These are phyloP conservation scores for Falcaria lacertinaria DNA, from an alignment of 2,888 invertebrate species.

Conservation along the genomic window DNA sequence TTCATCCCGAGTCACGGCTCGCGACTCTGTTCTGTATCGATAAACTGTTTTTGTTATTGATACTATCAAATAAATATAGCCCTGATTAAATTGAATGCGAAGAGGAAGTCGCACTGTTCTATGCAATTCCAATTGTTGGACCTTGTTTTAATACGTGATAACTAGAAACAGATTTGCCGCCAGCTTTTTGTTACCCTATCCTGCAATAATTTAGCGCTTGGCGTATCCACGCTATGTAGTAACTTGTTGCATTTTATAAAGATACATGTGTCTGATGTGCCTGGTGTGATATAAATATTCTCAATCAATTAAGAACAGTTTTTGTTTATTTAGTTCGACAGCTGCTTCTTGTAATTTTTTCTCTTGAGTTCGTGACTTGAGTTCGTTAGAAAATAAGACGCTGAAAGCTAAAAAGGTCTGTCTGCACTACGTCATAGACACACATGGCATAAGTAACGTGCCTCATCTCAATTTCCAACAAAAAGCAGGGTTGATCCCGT, in stretches of 20 bases:
- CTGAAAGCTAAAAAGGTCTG: not conserved
- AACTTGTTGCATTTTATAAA: no score
- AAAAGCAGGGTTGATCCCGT: not conserved
- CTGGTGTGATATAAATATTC: no score
- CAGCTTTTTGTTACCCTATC: no score
- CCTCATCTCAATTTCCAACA: not conserved
- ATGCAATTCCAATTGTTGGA: not conserved
- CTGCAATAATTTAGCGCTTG: no score
- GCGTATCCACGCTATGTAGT: no score
- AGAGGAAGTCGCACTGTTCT: constrained; percentile 4
- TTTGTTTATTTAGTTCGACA: no score
- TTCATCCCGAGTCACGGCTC: constrained; percentile 61
- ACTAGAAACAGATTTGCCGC: no score
- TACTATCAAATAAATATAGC: constrained; percentile 2
- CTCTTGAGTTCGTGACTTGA: no score
- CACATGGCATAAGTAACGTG: not conserved
- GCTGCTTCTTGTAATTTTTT: no score
- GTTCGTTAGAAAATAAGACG: no score
- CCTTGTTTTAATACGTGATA: not conserved
- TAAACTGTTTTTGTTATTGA: constrained; percentile 18
- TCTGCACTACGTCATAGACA: not conserved
- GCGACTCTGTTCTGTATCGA: constrained; percentile 39
- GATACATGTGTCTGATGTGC: no score
- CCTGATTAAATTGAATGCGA: constrained; percentile 4
- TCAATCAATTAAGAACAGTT: no score